Conservation (phyloP, 2,113 vertebrate genomes). For the Poeciliopsis occidentalis region DNA sequence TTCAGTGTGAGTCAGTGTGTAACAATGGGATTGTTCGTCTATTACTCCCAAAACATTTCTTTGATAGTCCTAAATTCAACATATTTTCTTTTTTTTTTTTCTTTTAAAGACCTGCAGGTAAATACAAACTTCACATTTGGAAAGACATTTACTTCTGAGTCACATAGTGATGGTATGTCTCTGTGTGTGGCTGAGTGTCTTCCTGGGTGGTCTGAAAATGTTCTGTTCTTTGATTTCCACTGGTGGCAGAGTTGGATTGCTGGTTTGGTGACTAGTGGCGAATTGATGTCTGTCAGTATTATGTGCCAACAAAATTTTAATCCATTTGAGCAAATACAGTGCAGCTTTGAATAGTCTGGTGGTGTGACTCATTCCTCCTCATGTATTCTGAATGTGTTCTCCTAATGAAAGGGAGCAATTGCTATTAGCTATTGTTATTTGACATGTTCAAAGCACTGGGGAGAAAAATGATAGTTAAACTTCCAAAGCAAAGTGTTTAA, state of each 20-base stretch:
- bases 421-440: too few relatives aligned
- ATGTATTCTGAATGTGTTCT: not conserved
- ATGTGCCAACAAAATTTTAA: too few relatives aligned
- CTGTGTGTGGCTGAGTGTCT: constrained; percentile 26
- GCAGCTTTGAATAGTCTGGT: constrained; percentile 8
- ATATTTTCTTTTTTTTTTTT: constrained; percentile 14
- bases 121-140: constrained; percentile 32
- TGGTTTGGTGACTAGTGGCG: constrained; percentile 47
- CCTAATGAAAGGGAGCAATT: not conserved
- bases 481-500: too few relatives aligned
- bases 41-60: not conserved
- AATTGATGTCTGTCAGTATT: too few relatives aligned
- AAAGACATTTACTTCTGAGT: not conserved
- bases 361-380: constrained; percentile 15
- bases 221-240: constrained; percentile 48
- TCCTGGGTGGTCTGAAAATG: constrained; percentile 67
- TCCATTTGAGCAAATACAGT: too few relatives aligned
- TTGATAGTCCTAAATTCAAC: not conserved
- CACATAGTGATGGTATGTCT: not conserved
- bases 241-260: constrained; percentile 18
- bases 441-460: too few relatives aligned
- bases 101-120: constrained; percentile 42
- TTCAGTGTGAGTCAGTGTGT: not conserved
- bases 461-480: too few relatives aligned
- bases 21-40: not conserved